These are phyloP conservation scores for Brachionus sp. DNA, from an alignment of 1,140 invertebrate genomes.

Conservation along the genomic window DNA sequence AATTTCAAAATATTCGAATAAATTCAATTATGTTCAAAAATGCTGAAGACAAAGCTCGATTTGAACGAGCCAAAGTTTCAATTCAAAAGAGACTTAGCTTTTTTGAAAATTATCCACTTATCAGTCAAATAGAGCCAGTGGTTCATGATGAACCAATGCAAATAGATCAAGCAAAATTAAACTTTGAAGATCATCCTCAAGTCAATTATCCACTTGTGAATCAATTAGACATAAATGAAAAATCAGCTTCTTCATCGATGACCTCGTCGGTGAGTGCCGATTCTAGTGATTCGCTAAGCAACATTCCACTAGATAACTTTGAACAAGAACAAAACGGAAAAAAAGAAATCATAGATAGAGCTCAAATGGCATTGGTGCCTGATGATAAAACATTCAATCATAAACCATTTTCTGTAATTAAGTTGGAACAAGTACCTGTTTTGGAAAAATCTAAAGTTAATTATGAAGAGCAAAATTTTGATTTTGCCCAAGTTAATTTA, in stretches of 20 bases:
- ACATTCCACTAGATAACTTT: constrained; percentile 17
- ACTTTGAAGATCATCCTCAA: neutral
- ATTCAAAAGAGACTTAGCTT: constrained; percentile 8
- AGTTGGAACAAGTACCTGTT: neutral
- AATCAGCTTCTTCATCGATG: neutral
- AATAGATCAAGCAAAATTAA: neutral
- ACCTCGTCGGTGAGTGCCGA: neutral
- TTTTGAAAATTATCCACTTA: constrained; percentile 28
- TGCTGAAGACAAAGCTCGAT: neutral
- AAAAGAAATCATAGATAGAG: neutral
- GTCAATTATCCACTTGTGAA: neutral
- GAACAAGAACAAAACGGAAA: neutral
- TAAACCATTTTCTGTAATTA: neutral
- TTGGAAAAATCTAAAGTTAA: neutral
- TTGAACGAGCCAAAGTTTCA: constrained; percentile 3
- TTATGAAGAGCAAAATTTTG: neutral
- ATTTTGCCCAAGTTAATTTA: neutral
- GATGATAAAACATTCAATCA: neutral
- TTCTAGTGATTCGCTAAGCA: neutral
- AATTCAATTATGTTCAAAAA: neutral
- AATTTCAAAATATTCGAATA: neutral
- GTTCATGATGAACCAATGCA: neutral
- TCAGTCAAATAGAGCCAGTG: neutral
- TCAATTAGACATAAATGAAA: neutral
- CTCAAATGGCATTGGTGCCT: neutral